phyloP scores from a whole-genome alignment of 2,888 invertebrate genomes.

The Lasioglossum morio region DNA sequence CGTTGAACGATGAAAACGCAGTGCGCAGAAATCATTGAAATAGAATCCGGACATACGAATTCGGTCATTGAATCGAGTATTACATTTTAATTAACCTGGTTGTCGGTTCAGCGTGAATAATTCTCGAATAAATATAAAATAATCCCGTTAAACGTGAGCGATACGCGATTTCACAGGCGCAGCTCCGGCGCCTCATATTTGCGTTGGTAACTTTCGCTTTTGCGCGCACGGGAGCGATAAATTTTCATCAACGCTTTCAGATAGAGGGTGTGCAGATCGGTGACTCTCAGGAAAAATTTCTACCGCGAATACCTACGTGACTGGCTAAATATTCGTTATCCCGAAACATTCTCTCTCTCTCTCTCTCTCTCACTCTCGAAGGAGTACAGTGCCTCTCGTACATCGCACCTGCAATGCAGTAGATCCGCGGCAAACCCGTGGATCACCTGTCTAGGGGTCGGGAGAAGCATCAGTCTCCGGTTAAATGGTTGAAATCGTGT shows the following conservation, averaged over 20 bases:
- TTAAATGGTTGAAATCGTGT: constrained; percentile 14
- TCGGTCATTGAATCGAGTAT: neutral
- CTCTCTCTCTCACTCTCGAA: constrained; percentile 7
- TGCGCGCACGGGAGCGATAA: neutral
- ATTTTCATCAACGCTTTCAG: neutral
- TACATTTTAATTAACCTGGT: neutral
- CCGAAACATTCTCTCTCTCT: neutral
- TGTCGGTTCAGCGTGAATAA: neutral
- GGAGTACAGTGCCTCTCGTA: constrained; percentile 8
- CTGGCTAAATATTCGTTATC: neutral
- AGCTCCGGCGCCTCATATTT: neutral
- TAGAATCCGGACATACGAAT: neutral
- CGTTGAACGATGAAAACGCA: neutral
- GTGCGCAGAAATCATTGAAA: neutral
- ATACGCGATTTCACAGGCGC: neutral
- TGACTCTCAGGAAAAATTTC: neutral
- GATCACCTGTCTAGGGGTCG: constrained; percentile 31
- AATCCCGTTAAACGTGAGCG: neutral
- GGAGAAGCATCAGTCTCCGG: constrained; percentile 17
- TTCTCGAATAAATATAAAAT: neutral
- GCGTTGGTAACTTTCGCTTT: neutral
- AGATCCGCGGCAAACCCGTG: constrained; percentile 28
- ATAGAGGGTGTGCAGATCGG: neutral
- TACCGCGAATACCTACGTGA: neutral
- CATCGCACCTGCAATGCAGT: constrained; percentile 56